Percentiles rank a stretch among this genome's conserved stretches.
phyloP scores from a whole-genome alignment of 1,140 invertebrate species.

The Rhysida immarginata region DNA sequence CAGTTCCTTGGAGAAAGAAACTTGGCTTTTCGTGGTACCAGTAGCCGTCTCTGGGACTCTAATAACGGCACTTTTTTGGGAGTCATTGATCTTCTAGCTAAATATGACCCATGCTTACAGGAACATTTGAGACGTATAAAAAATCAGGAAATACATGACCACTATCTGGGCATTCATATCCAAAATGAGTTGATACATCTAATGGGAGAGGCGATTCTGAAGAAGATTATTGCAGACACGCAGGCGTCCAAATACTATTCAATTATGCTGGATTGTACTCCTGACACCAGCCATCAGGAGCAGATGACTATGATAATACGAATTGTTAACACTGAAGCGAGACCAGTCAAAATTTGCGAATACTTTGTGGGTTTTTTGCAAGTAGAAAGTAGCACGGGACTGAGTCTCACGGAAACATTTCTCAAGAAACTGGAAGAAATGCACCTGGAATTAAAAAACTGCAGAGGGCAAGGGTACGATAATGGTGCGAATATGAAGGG shows the following conservation, averaged over 20 bases:
- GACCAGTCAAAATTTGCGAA: constrained; percentile 10
- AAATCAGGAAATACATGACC: constrained; percentile 2
- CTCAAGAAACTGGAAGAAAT: constrained; percentile 12
- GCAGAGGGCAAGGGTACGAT: constrained; percentile 8
- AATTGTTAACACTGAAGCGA: neutral
- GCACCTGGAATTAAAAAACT: constrained; percentile 16
- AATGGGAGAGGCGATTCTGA: constrained; percentile 3
- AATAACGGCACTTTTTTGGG: constrained; percentile 8
- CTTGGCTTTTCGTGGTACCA: constrained; percentile 4
- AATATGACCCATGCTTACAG: constrained; percentile 4
- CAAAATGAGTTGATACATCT: constrained; percentile 2
- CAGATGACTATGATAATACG: constrained; percentile 18
- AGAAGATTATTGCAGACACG: constrained; percentile 8
- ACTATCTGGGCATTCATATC: constrained; percentile 1
- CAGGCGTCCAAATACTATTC: constrained; percentile 16
- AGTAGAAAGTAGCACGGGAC: constrained; percentile 10
- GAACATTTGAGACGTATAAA: neutral
- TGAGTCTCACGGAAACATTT: constrained; percentile 12
- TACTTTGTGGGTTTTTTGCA: constrained; percentile 15
- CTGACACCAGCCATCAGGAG: constrained; percentile 17
- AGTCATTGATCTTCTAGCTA: neutral
- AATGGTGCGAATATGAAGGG: constrained; percentile 11
- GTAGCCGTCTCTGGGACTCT: neutral
- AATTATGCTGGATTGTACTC: constrained; percentile 20
- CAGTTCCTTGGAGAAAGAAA: neutral